A percentile compares a stretch with the other conserved stretches of the same genome.
Evolutionary conservation across 2,888 invertebrate genomes (phyloP).

Genomic region (Urechis unicinctus): DNA sequence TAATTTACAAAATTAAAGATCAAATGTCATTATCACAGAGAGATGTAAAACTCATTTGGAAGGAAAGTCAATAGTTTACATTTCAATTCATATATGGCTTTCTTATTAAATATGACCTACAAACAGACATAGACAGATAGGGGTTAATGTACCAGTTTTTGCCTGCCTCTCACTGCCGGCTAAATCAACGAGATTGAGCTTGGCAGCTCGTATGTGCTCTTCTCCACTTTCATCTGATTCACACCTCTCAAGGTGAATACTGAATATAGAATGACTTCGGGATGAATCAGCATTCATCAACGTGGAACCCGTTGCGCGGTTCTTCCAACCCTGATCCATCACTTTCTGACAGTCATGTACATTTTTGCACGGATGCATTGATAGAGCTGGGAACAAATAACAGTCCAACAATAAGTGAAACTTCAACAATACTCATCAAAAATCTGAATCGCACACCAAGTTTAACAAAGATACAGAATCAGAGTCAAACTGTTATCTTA

Average conservation of each 20-base stretch:
- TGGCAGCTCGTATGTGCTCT: conserved; percentile 62
- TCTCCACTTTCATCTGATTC: conserved; percentile 55
- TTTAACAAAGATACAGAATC: background rate
- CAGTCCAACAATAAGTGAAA: too few relatives aligned
- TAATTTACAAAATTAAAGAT: too few relatives aligned
- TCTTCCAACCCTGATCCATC: conserved; percentile 70
- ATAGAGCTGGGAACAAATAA: conserved; percentile 55
- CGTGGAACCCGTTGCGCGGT: conserved; percentile 76
- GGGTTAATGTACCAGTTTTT: conserved; percentile 60
- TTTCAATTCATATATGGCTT: too few relatives aligned
- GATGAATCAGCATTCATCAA: conserved; percentile 80
- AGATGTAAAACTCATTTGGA: too few relatives aligned
- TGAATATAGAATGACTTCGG: conserved; percentile 81
- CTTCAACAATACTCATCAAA: too few relatives aligned
- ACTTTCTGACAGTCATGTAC: conserved; percentile 70
- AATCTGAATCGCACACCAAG: too few relatives aligned
- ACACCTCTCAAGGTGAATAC: conserved; percentile 73
- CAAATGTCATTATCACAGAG: too few relatives aligned
- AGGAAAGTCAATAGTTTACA: too few relatives aligned
- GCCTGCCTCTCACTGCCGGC: conserved; percentile 82
- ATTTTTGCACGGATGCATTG: conserved; percentile 71
- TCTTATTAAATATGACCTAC: too few relatives aligned
- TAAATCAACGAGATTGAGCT: conserved; percentile 80
- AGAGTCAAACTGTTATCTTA: conserved; percentile 13
- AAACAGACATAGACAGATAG: too few relatives aligned